phyloP scores from a whole-genome alignment of 2,797 vertebrate genomes.

The Sebastes minor region DNA sequence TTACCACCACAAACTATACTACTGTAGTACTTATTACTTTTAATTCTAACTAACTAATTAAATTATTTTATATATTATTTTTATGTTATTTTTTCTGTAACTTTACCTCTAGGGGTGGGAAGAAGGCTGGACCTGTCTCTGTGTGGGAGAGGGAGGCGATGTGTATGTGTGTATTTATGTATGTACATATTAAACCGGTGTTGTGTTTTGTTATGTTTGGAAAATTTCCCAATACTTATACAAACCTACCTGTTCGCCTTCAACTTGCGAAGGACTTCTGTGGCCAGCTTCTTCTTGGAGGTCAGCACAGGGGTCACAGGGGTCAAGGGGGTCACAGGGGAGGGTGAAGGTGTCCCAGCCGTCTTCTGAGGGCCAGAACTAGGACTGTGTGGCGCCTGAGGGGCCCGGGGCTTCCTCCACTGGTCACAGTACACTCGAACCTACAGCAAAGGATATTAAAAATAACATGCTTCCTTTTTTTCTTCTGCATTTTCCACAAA shows the following conservation, averaged over 20 bases:
- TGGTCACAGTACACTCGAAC: constrained; percentile 76
- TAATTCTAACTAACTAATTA: too few relatives aligned
- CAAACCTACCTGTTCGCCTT: constrained; percentile 70
- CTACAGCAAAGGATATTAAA: constrained; percentile 42
- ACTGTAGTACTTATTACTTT: too few relatives aligned
- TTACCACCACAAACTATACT: too few relatives aligned
- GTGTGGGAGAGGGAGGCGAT: too few relatives aligned
- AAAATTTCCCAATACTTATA: not conserved
- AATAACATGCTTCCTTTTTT: not conserved
- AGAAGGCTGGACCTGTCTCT: too few relatives aligned
- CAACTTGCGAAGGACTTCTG: constrained; percentile 66
- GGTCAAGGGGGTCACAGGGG: not conserved
- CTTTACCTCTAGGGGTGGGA: too few relatives aligned
- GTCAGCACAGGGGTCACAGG: constrained; percentile 43
- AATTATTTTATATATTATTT: too few relatives aligned
- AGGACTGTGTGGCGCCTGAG: constrained; percentile 1
- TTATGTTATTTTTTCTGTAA: too few relatives aligned
- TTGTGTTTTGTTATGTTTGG: too few relatives aligned
- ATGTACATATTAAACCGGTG: too few relatives aligned
- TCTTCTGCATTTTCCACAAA: not conserved
- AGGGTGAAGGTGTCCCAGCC: not conserved
- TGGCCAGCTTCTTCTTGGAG: constrained; percentile 68
- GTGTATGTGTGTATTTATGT: too few relatives aligned
- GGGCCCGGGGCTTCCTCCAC: constrained; percentile 59
- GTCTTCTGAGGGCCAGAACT: not conserved